Percentiles rank a stretch among this genome's conserved stretches.
These are phyloP conservation scores for Zaprionus africanus DNA, from an alignment of 1,140 invertebrate species.

Conservation along the genomic window DNA sequence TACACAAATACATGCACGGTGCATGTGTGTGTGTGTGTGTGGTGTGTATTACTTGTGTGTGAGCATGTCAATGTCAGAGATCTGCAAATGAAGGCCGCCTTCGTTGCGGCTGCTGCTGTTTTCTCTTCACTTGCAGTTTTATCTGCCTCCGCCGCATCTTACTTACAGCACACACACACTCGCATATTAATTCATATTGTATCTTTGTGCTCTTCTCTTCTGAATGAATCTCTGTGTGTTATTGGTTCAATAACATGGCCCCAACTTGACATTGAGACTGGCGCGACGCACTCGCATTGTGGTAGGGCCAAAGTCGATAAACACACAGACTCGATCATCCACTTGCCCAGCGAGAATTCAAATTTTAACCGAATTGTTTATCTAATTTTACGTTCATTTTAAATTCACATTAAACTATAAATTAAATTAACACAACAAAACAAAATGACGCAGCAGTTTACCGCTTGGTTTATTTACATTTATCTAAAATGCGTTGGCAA, in stretches of 20 bases:
- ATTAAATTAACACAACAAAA: conserved; percentile 3
- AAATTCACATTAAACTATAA: not conserved
- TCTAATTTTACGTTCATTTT: conserved; percentile 1
- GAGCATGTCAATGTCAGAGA: conserved; percentile 73
- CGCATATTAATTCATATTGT: conserved; percentile 18
- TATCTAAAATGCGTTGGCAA: not conserved
- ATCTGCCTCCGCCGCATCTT: conserved; percentile 48
- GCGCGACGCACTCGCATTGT: conserved; percentile 46
- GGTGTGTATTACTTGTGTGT: conserved; percentile 1
- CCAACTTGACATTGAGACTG: conserved; percentile 66
- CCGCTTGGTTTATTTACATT: not conserved
- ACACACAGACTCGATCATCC: not conserved
- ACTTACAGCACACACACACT: conserved; percentile 7
- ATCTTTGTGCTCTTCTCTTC: conserved; percentile 19
- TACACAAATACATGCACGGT: not conserved
- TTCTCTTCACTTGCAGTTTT: conserved; percentile 58
- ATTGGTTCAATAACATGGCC: conserved; percentile 67
- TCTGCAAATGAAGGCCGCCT: conserved; percentile 65
- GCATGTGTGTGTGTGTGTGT: conserved; percentile 9
- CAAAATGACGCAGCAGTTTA: not conserved
- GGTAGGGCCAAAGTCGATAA: conserved; percentile 52
- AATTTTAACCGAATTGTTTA: not conserved
- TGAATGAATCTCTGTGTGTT: conserved; percentile 58
- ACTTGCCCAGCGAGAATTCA: not conserved
- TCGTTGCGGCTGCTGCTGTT: conserved; percentile 45